These are phyloP conservation scores for Globia sparganii DNA, from an alignment of 2,888 invertebrate genomes.

Conservation along the genomic window DNA sequence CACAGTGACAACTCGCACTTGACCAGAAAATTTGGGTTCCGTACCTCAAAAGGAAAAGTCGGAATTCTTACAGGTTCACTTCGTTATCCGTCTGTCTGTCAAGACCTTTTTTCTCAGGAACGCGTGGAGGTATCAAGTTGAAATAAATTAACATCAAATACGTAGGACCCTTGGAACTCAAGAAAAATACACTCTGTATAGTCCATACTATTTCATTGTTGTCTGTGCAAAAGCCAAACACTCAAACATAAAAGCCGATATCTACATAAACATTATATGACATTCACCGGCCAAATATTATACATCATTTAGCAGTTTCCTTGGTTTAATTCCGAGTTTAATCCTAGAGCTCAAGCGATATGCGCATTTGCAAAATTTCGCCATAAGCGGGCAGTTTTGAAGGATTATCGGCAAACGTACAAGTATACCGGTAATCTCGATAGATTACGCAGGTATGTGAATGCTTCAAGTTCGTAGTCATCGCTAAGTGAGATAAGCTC, in stretches of 20 bases:
- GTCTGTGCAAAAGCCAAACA: neutral
- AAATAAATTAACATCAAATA: neutral
- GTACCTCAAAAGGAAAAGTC: neutral
- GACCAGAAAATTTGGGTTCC: neutral
- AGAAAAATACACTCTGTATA: neutral
- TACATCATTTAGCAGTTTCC: neutral
- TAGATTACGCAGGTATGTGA: neutral
- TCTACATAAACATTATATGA: neutral
- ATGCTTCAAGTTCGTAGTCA: neutral
- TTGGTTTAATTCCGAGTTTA: neutral
- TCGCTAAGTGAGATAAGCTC: conserved; percentile 22
- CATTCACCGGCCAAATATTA: neutral
- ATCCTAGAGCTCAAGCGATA: neutral
- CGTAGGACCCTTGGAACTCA: neutral
- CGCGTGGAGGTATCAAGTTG: neutral
- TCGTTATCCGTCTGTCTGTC: neutral
- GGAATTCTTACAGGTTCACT: neutral
- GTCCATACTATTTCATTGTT: neutral
- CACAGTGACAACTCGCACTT: neutral
- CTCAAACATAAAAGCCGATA: neutral
- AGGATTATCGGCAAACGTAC: neutral
- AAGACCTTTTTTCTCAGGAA: neutral
- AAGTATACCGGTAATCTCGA: neutral
- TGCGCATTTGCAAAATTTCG: neutral
- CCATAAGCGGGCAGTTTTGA: neutral